phyloP scores from a whole-genome alignment of 2,888 invertebrate species.

The Ischnura elegans region DNA sequence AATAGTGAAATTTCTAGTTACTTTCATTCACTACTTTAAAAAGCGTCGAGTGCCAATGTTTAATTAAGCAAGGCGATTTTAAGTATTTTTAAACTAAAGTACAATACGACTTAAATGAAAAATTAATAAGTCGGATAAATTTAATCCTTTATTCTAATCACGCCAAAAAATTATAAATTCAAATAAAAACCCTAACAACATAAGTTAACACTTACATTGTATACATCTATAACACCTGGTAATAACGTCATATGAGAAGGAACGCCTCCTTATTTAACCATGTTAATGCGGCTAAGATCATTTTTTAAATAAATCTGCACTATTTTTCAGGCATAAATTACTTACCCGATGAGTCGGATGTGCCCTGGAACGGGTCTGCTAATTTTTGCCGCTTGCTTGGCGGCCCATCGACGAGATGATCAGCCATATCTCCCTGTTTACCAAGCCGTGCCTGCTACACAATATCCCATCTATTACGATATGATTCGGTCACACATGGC shows the following conservation, averaged over 20 bases:
- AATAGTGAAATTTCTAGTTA: not conserved
- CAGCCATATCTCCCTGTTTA: slow-evolving; percentile 91
- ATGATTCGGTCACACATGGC: slow-evolving; percentile 78
- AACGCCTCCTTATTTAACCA: slow-evolving; percentile 70
- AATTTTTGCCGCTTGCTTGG: slow-evolving; percentile 97
- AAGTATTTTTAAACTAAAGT: not conserved
- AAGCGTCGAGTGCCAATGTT: slow-evolving; percentile 16
- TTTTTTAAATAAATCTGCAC: slow-evolving; percentile 68
- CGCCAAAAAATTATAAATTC: not conserved
- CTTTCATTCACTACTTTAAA: slow-evolving; percentile 34
- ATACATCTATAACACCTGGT: slow-evolving; percentile 61
- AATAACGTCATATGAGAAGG: slow-evolving; percentile 69
- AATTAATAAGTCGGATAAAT: not conserved
- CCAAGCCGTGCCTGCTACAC: slow-evolving; percentile 78
- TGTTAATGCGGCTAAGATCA: slow-evolving; percentile 45
- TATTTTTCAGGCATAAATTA: slow-evolving; percentile 73
- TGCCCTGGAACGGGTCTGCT: slow-evolving; percentile 89
- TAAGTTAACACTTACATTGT: slow-evolving; percentile 45
- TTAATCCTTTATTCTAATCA: not conserved
- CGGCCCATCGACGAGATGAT: slow-evolving; percentile 96
- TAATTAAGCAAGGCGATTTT: not conserved
- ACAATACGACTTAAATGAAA: not conserved
- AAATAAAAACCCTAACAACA: slow-evolving; percentile 10
- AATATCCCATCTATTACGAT: slow-evolving; percentile 76
- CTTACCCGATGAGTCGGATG: slow-evolving; percentile 90